Conservation (phyloP, 1,140 invertebrate species). For the Diachasma alloeum region DNA sequence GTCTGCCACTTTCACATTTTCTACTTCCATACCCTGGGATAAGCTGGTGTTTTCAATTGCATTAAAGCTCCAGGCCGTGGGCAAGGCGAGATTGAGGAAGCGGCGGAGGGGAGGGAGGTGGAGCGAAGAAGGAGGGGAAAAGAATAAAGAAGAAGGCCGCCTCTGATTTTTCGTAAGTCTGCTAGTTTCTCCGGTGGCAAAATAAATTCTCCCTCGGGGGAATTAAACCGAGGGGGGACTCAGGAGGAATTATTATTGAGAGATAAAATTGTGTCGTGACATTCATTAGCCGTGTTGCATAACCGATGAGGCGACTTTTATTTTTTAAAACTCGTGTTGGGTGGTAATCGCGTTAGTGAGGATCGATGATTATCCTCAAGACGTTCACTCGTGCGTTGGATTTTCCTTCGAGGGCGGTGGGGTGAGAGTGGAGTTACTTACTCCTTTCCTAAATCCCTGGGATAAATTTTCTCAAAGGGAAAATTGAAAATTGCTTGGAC, state of each 20-base stretch:
- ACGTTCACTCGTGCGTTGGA: too few species aligned
- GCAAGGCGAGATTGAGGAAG: neutral
- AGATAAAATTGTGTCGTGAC: neutral
- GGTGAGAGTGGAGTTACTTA: too few species aligned
- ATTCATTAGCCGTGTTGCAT: neutral
- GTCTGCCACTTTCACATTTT: slow-evolving; percentile 3
- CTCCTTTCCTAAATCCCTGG: too few species aligned
- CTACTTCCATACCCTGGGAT: slow-evolving; percentile 21
- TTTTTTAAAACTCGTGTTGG: too few species aligned
- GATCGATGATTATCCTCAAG: too few species aligned
- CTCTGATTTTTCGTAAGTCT: neutral
- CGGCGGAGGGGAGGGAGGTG: neutral
- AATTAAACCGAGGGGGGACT: neutral
- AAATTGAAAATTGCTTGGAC: neutral
- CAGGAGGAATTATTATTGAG: neutral
- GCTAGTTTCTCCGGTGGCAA: neutral
- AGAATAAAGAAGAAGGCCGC: neutral
- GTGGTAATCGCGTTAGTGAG: too few species aligned
- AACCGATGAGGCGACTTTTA: neutral
- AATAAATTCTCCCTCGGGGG: neutral
- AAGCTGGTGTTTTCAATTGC: slow-evolving; percentile 35
- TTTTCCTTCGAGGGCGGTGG: too few species aligned
- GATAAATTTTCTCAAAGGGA: neutral
- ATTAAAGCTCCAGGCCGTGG: slow-evolving; percentile 23
- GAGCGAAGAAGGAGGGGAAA: neutral